A percentile compares a stretch with the other conserved stretches of the same genome.
phyloP scores from a whole-genome alignment of 2,797 vertebrate species.

The Danio tinwini region DNA sequence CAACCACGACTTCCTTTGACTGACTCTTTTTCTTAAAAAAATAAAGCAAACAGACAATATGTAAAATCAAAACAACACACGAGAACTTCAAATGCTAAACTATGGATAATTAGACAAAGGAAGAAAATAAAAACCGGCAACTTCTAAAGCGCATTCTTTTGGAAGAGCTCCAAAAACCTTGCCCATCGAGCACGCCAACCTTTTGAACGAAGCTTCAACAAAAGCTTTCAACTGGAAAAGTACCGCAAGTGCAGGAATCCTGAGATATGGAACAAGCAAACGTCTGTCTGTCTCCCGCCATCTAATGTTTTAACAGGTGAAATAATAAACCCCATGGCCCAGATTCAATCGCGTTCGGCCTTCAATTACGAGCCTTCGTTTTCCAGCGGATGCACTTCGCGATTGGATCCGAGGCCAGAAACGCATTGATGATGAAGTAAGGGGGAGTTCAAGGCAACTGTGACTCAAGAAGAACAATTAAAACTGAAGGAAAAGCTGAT shows the following conservation, averaged over 20 bases:
- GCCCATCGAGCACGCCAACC: constrained; percentile 28
- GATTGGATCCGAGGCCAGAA: constrained; percentile 28
- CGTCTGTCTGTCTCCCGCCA: constrained; percentile 57
- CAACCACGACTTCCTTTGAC: constrained; percentile 43
- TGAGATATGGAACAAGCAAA: constrained; percentile 67
- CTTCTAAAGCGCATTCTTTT: constrained; percentile 51
- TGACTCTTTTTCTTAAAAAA: constrained; percentile 45
- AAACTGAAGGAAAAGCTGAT: constrained; percentile 69
- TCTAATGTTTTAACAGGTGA: constrained; percentile 54
- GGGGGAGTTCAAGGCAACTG: constrained; percentile 81
- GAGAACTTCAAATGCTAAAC: constrained; percentile 53
- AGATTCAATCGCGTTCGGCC: constrained; percentile 19
- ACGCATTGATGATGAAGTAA: constrained; percentile 48
- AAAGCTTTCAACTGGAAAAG: constrained; percentile 61
- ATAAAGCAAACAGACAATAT: constrained; percentile 50
- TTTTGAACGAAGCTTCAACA: constrained; percentile 47
- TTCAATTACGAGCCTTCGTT: not conserved
- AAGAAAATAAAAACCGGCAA: constrained; percentile 52
- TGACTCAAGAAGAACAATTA: constrained; percentile 72
- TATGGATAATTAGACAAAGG: constrained; percentile 25
- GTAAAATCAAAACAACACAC: constrained; percentile 60
- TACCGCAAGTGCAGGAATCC: constrained; percentile 63
- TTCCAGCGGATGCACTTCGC: not conserved
- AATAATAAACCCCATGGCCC: constrained; percentile 36
- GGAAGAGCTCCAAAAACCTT: constrained; percentile 54